These are phyloP conservation scores for Drosophila sturtevanti DNA, from an alignment of 1,140 invertebrate species.

Conservation along the genomic window DNA sequence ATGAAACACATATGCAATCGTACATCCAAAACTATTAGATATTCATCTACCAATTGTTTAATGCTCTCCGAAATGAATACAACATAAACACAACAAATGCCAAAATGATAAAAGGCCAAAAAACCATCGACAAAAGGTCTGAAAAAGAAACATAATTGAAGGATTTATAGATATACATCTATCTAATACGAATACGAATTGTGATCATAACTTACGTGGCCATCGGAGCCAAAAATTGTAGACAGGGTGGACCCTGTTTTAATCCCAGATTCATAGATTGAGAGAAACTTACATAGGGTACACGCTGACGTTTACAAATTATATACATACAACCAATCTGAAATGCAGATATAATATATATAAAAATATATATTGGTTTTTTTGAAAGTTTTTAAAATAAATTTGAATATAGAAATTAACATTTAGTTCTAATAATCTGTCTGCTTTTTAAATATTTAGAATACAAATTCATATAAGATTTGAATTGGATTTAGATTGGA, in stretches of 20 bases:
- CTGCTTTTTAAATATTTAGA: too few relatives aligned
- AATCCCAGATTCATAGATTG: constrained; percentile 86
- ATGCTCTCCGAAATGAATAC: constrained; percentile 92
- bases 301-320: constrained; percentile 84
- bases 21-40: constrained; percentile 81
- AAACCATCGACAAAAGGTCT: constrained; percentile 87
- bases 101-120: constrained; percentile 93
- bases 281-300: constrained; percentile 86
- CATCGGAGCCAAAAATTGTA: constrained; percentile 84
- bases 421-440: too few relatives aligned
- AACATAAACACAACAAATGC: constrained; percentile 95
- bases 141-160: constrained; percentile 8
- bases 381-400: too few relatives aligned
- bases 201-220: constrained; percentile 84
- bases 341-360: neutral
- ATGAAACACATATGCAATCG: constrained; percentile 83
- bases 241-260: constrained; percentile 84
- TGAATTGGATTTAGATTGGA: too few relatives aligned
- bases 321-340: constrained; percentile 84
- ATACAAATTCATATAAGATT: too few relatives aligned
- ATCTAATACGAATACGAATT: too few relatives aligned
- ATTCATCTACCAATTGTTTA: constrained; percentile 85
- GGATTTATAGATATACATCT: too few relatives aligned
- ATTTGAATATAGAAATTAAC: too few relatives aligned
- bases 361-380: neutral